Evolutionary conservation across 1,140 invertebrate species (phyloP), one percentile per base, ranked within the genome.

Genomic region (Solen grandis): DNA sequence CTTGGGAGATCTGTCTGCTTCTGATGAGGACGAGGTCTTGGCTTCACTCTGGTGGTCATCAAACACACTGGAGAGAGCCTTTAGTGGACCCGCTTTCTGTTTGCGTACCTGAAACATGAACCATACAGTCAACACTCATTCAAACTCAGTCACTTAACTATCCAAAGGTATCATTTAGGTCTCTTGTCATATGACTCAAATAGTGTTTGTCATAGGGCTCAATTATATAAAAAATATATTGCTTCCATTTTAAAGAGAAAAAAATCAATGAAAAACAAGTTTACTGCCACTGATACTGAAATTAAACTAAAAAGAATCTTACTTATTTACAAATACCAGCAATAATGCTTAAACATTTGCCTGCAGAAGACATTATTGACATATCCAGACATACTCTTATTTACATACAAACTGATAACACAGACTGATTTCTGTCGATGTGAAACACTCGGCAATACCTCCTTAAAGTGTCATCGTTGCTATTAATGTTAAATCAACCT

Each of bases 21-120:
- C 69, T 41, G 46, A 65, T 57, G 75, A 75, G 63, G 10, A 78
- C 75, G 25, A n/a, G n/a, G n/a, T n/a, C n/a, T n/a, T n/a, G n/a
- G n/a, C n/a, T n/a, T n/a, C n/a, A n/a, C n/a, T n/a, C n/a, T n/a
- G n/a, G n/a, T 14, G 70, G 55, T 29, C 41, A 55, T 60, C 59
- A 82, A 81, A 83, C 4, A 85, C 85, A 29, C 83, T 81, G 1
- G 83, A 86, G 19, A 90, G 72, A 19, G 88, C 89, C 63, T 88
- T 90, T 57, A 90, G 60, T 33, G 89, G 89, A 57, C 89, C 89
- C 22, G 79, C 75, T 35, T 88, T 89, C 52, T 81, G 83, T 25
- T 80, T 70, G 46, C 80, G 77, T 25, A 65, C 82, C 82, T 86
- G 85, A 82, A 84, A 83, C 22, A 77, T 54, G 68, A 36, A 36